phyloP scores from a whole-genome alignment of 1,140 invertebrate species.

The Sycobia sp. region DNA sequence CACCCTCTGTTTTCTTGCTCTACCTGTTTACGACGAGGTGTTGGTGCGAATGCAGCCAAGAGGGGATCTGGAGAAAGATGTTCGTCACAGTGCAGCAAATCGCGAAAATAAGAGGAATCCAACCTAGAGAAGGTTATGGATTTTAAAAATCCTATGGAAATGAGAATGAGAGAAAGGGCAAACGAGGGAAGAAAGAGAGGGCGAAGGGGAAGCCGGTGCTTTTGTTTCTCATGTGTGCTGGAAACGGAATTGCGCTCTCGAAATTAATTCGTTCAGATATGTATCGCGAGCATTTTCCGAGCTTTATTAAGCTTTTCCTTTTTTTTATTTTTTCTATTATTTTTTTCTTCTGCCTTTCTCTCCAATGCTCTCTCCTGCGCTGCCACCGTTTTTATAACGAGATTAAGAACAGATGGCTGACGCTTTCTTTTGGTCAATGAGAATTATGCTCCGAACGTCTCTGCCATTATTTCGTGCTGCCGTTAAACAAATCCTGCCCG shows the following conservation, averaged over 20 bases:
- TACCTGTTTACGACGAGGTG: conserved; percentile 5
- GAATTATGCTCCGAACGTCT: conserved; percentile 18
- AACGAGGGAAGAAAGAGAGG: not conserved
- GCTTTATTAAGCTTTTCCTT: no score
- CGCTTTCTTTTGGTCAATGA: conserved; percentile 28
- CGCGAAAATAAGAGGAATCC: conserved; percentile 13
- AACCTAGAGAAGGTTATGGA: conserved; percentile 8
- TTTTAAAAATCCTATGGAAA: conserved; percentile 29
- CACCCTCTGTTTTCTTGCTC: not conserved
- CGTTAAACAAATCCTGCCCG: conserved; percentile 4
- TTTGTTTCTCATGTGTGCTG: conserved; percentile 10
- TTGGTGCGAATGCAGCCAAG: conserved; percentile 35
- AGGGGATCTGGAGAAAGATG: conserved; percentile 41
- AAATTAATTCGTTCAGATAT: conserved; percentile 29
- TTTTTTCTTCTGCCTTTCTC: no score
- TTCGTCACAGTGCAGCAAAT: conserved; percentile 41
- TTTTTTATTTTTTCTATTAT: no score
- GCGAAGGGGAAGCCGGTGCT: no score
- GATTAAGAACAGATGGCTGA: conserved; percentile 25
- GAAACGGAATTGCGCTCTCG: conserved; percentile 1
- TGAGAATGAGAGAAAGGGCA: no score
- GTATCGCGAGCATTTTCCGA: conserved; percentile 14
- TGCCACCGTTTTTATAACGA: conserved; percentile 26
- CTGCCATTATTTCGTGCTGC: conserved; percentile 17
- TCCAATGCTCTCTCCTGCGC: no score